Base-by-base conservation (phyloP, 2,113 vertebrate genomes). In the Herpailurus yagouaroundi region DNA sequence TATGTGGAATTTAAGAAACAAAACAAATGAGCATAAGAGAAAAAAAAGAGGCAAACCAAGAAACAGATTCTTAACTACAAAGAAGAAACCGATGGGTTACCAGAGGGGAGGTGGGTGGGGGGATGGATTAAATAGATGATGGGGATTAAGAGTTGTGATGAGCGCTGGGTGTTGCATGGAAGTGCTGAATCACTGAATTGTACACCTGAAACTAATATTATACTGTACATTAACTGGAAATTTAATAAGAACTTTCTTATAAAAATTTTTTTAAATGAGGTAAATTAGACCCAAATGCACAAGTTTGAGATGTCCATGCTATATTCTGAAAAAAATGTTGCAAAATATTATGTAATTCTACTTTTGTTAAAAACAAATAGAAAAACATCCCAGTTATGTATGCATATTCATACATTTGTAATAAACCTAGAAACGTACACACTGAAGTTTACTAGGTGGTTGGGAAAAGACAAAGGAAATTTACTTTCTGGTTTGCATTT, bases 351-450 rank as follows among this genome's bases (percentile, higher is more conserved):
- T n/a, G 5, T 89, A 82, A 93, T 64, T 91, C n/a, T 68, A 60
- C 33, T 66, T 69, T 87, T 36, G 41, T 79, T 92, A 84, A 74
- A 83, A 63, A 41, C 13, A 86, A 63, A 27, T 4, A 81, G 29
- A 38, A 91, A 76, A 79, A 63, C 52, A 80, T 36, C 13, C 27
- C 16, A 77, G 15, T 66, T 88, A 66, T 25, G 4, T 50, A 84
- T 60, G 57, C 9, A 77, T 66, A 60, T 3, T 94, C 45, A 50
- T 33, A 52, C 45, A 79, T 4, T 88, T 73, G 19, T 48, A 38
- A 33, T 77, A 91, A 91, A 83, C 83, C 68, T 77, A 95, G 48
- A 88, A 96, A 89, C 23, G 85, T 4, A 63, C 10, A 92, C 14
- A 76, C 1, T 73, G 57, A 91, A 52, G 36, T 77, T 76, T 31